Evolutionary conservation across 2,113 vertebrate genomes (phyloP), one percentile per base, ranked within the genome.

Genomic region (Phyllostomus hastatus): DNA sequence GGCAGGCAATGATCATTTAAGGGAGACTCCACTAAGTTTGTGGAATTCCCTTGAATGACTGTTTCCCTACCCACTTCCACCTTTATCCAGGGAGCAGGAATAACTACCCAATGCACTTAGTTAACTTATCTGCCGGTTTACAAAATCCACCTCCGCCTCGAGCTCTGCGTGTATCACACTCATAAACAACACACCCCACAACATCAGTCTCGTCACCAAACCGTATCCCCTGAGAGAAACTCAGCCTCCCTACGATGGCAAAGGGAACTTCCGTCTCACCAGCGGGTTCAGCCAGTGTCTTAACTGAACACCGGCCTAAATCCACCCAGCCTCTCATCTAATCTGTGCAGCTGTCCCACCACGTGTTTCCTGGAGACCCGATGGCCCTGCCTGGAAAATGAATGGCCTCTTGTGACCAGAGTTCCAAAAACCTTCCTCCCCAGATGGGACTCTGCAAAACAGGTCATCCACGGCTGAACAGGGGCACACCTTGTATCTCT

Each of bases 41-140:
- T 41, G 64, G 54, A 90, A 88, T 92, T 95, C 41, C 76, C 64
- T 35, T 66, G 70, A 94, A n/a, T 41, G 46, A 41, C 48, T 90
- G 59, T 83, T 89, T 88, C 35, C 73, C 35, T 10, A 61, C 35
- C 48, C 11, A 33, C 54, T 83, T 88, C 94, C 72, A 57, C 70
- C 64, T 87, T 80, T 81, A 91, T 76, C 83, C 59, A 79, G 15
- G 7, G 66, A 94, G 61, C 46, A 64, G 75, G 17, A 82, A 46
- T 61, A 61, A 88, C 72, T 70, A 81, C 38, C 48, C 35, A 35
- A 12, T 12, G 4, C 85, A 92, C 88, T 97, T 95, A 64, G 91
- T 98, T 96, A 92, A 85, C 33, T 88, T 85, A 94, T 79, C 84
- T 92, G 33, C 85, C 83, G 88, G 95, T 95, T 95, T 97, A 95